Conservation (phyloP, 2,888 invertebrate species). For the Agapostemon virescens region DNA sequence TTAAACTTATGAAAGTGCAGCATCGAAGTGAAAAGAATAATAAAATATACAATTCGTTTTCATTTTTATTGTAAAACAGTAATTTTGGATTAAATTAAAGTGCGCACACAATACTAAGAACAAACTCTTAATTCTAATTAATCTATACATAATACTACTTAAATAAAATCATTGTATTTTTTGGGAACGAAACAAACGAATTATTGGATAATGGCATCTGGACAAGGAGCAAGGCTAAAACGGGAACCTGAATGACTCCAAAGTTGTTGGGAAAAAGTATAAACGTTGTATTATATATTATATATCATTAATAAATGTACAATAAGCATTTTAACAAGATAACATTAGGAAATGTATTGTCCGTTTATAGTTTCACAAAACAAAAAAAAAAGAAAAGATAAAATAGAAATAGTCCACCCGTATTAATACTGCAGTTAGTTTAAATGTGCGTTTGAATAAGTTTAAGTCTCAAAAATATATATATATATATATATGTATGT, state of each 20-base stretch:
- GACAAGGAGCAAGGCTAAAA: constrained; percentile 26
- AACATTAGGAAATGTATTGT: constrained; percentile 60
- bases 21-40: not conserved
- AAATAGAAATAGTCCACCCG: constrained; percentile 61
- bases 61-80: not conserved
- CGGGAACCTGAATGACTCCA: constrained; percentile 29
- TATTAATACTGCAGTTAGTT: constrained; percentile 72
- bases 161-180: not conserved
- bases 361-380: constrained; percentile 43
- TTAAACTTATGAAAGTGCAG: not conserved
- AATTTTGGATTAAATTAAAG: not conserved
- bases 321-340: constrained; percentile 70
- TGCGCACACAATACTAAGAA: not conserved
- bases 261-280: constrained; percentile 60
- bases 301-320: constrained; percentile 70
- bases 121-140: not conserved
- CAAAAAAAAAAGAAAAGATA: constrained; percentile 7
- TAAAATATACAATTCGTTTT: not conserved
- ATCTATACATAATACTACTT: not conserved
- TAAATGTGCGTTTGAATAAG: constrained; percentile 62
- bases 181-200: not conserved
- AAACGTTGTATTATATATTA: constrained; percentile 70
- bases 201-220: not conserved
- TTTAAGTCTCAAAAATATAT: constrained; percentile 63
- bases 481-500: constrained; percentile 23